These are phyloP conservation scores for Myotis yumanensis DNA, from an alignment of 2,113 vertebrate species.

Conservation along the genomic window DNA sequence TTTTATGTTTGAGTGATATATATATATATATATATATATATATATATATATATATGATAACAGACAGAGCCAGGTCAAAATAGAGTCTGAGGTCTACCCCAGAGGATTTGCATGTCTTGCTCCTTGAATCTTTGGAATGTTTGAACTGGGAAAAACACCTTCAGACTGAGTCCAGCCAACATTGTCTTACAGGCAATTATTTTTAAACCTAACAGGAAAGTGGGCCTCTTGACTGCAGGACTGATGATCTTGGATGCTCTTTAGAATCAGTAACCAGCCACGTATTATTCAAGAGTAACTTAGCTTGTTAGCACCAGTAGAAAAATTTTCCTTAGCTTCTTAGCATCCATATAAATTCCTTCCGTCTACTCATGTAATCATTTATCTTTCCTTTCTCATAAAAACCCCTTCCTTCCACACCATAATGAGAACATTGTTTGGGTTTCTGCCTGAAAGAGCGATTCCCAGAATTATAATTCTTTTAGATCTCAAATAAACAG, in stretches of 20 bases:
- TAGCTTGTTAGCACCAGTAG: background rate
- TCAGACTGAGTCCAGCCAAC: background rate
- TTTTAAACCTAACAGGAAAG: background rate
- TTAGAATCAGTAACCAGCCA: background rate
- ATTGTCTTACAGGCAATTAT: background rate
- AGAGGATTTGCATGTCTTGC: background rate
- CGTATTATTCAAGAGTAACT: background rate
- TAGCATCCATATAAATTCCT: background rate
- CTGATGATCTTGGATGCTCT: background rate
- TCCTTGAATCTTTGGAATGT: background rate
- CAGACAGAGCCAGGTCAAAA: background rate
- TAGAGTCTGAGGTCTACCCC: background rate
- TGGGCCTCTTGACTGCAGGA: background rate
- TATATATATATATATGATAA: too few relatives aligned
- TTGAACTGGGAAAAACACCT: background rate
- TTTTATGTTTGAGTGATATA: background rate
- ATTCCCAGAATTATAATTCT: background rate
- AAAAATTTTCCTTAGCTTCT: background rate
- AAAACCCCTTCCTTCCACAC: background rate
- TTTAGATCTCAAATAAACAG: background rate
- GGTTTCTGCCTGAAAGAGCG: background rate
- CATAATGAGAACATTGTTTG: background rate
- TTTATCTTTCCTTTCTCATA: background rate
- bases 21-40: too few relatives aligned
- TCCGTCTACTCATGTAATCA: background rate